Conservation (phyloP, 2,888 invertebrate species). For the Eupithecia centaureata region DNA sequence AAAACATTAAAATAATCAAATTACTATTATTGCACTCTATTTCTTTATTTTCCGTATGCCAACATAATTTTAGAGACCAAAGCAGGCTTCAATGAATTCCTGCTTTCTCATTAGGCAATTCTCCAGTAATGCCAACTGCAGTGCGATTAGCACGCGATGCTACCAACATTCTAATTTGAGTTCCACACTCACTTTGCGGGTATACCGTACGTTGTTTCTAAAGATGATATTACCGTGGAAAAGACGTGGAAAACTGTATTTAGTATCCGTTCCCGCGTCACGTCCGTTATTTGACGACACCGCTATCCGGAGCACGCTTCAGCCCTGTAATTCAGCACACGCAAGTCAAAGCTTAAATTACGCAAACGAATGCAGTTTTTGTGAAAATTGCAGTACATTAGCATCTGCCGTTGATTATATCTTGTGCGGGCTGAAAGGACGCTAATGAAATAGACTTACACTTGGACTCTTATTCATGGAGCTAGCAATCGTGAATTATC, state of each 20-base stretch:
- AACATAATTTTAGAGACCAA: background rate
- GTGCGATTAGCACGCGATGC: conserved; percentile 52
- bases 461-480: background rate
- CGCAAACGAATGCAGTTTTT: conserved; percentile 49
- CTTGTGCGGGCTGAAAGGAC: conserved; percentile 16
- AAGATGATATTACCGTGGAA: background rate
- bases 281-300: conserved; percentile 2
- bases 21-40: background rate
- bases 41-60: background rate
- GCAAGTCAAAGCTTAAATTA: conserved; percentile 47
- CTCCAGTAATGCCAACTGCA: conserved; percentile 34
- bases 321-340: conserved; percentile 34
- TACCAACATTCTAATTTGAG: conserved; percentile 51
- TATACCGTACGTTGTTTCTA: conserved; percentile 1
- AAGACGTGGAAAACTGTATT: background rate
- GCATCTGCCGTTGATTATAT: conserved; percentile 30
- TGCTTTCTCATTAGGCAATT: conserved; percentile 33
- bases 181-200: conserved; percentile 27
- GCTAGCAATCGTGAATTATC: background rate
- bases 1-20: background rate
- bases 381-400: conserved; percentile 38
- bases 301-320: background rate
- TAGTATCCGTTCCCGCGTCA: background rate
- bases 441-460: conserved; percentile 15
- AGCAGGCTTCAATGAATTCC: conserved; percentile 22